A percentile compares a stretch with the other conserved stretches of the same genome.
phyloP scores from a whole-genome alignment of 2,113 vertebrate species.

The Hemichromis elongatus region DNA sequence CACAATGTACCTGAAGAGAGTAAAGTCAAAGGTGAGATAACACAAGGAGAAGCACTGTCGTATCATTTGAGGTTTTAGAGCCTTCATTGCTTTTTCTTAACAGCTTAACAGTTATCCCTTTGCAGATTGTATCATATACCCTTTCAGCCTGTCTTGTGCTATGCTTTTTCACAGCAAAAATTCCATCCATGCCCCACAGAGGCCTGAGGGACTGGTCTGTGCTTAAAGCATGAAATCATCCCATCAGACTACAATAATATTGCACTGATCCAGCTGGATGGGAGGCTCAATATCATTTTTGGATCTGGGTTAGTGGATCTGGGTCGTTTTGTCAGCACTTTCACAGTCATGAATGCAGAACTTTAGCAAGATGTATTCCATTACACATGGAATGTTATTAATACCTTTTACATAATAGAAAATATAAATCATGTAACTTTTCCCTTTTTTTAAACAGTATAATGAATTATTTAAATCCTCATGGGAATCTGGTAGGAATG shows the following conservation, averaged over 20 bases:
- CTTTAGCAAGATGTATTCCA: neutral
- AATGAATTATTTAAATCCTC: neutral
- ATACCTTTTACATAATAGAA: neutral
- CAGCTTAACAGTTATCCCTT: neutral
- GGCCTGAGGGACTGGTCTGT: slow-evolving; percentile 24
- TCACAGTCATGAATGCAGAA: neutral
- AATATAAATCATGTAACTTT: neutral
- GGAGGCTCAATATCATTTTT: slow-evolving; percentile 6
- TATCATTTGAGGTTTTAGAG: neutral
- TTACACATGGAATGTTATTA: neutral
- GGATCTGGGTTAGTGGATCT: slow-evolving; percentile 48
- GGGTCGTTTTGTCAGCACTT: slow-evolving; percentile 24
- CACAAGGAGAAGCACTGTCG: neutral
- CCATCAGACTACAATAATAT: slow-evolving; percentile 27
- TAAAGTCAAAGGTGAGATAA: neutral
- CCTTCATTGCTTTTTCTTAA: neutral
- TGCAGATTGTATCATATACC: neutral
- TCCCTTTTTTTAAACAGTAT: neutral
- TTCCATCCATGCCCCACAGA: slow-evolving; percentile 6
- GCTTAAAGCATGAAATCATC: slow-evolving; percentile 54
- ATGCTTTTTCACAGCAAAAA: slow-evolving; percentile 15
- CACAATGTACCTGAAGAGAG: slow-evolving; percentile 78
- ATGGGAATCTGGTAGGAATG: neutral
- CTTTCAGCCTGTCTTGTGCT: neutral
- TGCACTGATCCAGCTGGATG: slow-evolving; percentile 20